Percentiles rank a stretch among this genome's conserved stretches.
Conservation (phyloP, 2,113 vertebrate species). For the Odontophorus gujanensis region DNA sequence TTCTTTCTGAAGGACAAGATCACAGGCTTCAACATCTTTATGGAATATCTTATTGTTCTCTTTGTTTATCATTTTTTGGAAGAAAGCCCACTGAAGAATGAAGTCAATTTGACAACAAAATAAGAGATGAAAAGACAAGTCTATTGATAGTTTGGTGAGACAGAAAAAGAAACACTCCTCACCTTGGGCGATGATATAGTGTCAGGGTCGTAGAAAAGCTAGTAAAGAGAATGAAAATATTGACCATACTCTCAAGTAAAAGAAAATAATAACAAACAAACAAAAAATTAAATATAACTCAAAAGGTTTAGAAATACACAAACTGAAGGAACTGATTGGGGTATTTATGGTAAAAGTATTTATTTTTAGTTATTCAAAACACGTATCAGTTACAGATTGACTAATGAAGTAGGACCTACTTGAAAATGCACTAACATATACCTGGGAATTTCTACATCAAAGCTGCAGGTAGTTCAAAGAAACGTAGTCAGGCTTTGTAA, state of each 20-base stretch:
- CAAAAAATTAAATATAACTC: not conserved
- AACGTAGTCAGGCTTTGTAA: not conserved
- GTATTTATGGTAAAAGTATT: not conserved
- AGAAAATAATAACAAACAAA: not conserved
- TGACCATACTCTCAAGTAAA: not conserved
- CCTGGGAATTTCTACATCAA: constrained; percentile 15
- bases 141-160: not conserved
- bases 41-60: not conserved
- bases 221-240: not conserved
- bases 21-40: not conserved
- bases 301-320: not conserved
- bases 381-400: not conserved
- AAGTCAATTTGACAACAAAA: not conserved
- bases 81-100: not conserved
- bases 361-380: not conserved
- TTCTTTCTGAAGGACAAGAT: not conserved
- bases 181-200: not conserved
- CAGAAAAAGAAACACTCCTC: not conserved
- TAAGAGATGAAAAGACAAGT: not conserved
- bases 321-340: not conserved
- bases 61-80: not conserved
- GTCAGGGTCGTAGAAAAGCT: not conserved
- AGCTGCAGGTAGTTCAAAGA: constrained; percentile 3
- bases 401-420: accelerated
- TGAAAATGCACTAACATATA: not conserved